phyloP scores from a whole-genome alignment of 23 tunicate genomes.

The Aplidium turbinatum region DNA sequence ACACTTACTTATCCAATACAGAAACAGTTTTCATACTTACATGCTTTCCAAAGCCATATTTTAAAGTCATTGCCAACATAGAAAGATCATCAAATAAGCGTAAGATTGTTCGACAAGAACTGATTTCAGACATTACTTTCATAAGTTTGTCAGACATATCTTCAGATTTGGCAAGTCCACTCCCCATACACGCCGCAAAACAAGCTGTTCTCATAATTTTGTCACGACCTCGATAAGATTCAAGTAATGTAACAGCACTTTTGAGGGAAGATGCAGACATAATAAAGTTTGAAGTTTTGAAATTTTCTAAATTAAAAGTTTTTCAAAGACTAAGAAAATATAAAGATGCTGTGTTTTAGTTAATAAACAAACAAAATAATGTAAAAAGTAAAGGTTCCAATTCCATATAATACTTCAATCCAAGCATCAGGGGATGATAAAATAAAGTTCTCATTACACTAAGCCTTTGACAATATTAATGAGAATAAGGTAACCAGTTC shows the following conservation, averaged over 20 bases:
- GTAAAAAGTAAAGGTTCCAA: too few relatives aligned
- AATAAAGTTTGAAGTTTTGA: not conserved
- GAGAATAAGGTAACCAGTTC: too few relatives aligned
- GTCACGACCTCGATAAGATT: slow-evolving; percentile 60
- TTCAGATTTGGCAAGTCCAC: slow-evolving; percentile 34
- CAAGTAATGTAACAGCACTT: slow-evolving; percentile 39
- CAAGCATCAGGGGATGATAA: too few relatives aligned
- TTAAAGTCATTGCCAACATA: slow-evolving; percentile 41
- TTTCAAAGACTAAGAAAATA: not conserved
- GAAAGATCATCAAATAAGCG: slow-evolving; percentile 69
- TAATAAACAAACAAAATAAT: too few relatives aligned
- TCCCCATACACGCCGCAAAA: slow-evolving; percentile 41
- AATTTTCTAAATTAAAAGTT: not conserved
- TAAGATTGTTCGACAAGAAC: slow-evolving; percentile 57
- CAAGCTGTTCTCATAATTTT: slow-evolving; percentile 54
- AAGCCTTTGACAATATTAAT: too few relatives aligned
- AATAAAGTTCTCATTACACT: too few relatives aligned
- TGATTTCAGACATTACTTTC: slow-evolving; percentile 38
- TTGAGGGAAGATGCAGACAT: slow-evolving; percentile 9
- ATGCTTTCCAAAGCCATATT: slow-evolving; percentile 55
- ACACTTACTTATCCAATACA: too few relatives aligned
- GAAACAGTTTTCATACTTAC: too few relatives aligned
- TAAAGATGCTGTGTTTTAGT: too few relatives aligned
- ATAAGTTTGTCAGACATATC: slow-evolving; percentile 30
- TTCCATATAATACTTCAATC: too few relatives aligned